Percentiles rank a stretch among this genome's conserved stretches.
Conservation (phyloP, 1,140 invertebrate genomes). For the Cherax destructor region DNA sequence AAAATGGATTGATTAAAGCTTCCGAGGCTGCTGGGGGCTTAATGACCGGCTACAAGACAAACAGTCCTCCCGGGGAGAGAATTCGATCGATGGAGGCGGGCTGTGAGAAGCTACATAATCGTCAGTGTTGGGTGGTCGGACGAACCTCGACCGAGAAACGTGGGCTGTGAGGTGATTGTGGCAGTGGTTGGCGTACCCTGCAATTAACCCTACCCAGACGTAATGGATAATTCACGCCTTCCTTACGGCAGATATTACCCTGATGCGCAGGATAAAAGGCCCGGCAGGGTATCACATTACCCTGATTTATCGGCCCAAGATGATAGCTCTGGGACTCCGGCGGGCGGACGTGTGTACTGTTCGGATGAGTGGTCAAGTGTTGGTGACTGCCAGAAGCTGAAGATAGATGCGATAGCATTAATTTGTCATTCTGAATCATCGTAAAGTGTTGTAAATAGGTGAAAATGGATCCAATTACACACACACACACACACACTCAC, state of each 20-base stretch:
- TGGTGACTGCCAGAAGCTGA: not conserved
- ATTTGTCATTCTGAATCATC: slow-evolving; percentile 32
- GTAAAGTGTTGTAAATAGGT: slow-evolving; percentile 16
- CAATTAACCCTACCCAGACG: slow-evolving; percentile 52
- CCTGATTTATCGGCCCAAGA: slow-evolving; percentile 48
- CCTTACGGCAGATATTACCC: slow-evolving; percentile 57
- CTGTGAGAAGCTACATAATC: not conserved
- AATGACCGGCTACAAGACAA: too few relatives aligned
- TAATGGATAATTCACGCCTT: slow-evolving; percentile 67
- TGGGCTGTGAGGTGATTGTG: slow-evolving; percentile 35
- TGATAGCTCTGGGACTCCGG: slow-evolving; percentile 37
- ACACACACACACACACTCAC: too few relatives aligned
- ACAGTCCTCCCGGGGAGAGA: not conserved
- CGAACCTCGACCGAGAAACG: slow-evolving; percentile 9
- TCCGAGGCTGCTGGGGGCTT: slow-evolving; percentile 9
- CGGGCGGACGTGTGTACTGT: slow-evolving; percentile 20
- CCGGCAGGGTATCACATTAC: slow-evolving; percentile 49
- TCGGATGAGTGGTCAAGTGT: slow-evolving; percentile 22
- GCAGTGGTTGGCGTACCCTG: slow-evolving; percentile 17
- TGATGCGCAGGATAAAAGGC: slow-evolving; percentile 57
- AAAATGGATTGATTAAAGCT: slow-evolving; percentile 13
- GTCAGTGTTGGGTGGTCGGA: slow-evolving; percentile 44
- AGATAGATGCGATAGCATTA: not conserved
- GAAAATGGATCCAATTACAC: too few relatives aligned
- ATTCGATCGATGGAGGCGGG: not conserved